Evolutionary conservation across 2,113 vertebrate species (phyloP), one percentile per base, ranked within the genome.

Genomic region (Fregata magnificens): DNA sequence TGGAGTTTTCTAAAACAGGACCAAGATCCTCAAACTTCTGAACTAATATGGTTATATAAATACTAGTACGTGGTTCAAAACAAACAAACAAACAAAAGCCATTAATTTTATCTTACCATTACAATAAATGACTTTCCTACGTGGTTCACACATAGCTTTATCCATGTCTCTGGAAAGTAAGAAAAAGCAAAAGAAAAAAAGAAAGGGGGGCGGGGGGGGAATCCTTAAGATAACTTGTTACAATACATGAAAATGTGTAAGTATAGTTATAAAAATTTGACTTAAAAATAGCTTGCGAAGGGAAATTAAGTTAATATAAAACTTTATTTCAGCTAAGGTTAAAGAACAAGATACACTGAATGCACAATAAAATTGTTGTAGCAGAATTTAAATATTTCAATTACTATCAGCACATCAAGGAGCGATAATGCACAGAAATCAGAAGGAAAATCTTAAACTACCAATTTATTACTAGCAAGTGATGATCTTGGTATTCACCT

Each of bases 181-280:
- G 24, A 38, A 63, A 49, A 40, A 24, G 4, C 8, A 11, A 44
- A 62, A 34, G 9, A 31, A 26, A 42, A 34, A 19, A 42, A 14
- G 2, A 5, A 18, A 6, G 6, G 2, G 25, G 34, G 4, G n/a
- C n/a, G n/a, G n/a, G n/a, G n/a, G n/a, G n/a, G n/a, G n/a, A 38
- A 32, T 12, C 13, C 4, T 5, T 15, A 42, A 10, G 1, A 20
- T 16, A 44, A 28, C 14, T 50, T 62, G 19, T 53, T 44, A n/a
- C 3, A 28, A 10, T 44, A 49, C 12, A 36, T 82, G 15, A 73
- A 83, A 82, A 44, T 32, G 0, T 56, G 6, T 15, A 56, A 36
- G 0, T 49, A 22, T 29, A 16, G 2, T 28, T 77, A 40, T 16
- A 90, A 78, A 65, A 65, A 22, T 0, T 24, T 55, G 9, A 62